Percentiles rank a stretch among this genome's conserved stretches.
phyloP scores from a whole-genome alignment of 2,797 vertebrate species.

The Oreonectes daqikongensis region DNA sequence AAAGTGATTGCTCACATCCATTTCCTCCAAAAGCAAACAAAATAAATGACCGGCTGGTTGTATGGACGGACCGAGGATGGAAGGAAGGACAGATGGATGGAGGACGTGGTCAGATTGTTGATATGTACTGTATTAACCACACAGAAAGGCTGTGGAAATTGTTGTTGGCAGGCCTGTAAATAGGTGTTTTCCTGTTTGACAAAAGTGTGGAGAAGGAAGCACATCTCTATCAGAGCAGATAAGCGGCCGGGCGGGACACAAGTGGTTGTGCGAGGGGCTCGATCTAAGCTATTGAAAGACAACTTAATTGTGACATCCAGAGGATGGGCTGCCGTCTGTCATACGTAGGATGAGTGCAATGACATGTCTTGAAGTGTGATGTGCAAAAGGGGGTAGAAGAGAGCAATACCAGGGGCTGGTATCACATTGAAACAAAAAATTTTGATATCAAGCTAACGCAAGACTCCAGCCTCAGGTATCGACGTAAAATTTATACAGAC shows the following conservation, averaged over 20 bases:
- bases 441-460: neutral
- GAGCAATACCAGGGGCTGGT: neutral
- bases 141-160: slow-evolving; percentile 66
- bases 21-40: slow-evolving; percentile 59
- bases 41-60: slow-evolving; percentile 49
- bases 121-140: slow-evolving; percentile 69
- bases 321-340: slow-evolving; percentile 28
- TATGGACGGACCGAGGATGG: slow-evolving; percentile 33
- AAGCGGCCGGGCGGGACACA: slow-evolving; percentile 15
- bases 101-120: slow-evolving; percentile 66
- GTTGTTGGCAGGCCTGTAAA: slow-evolving; percentile 73
- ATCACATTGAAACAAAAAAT: neutral
- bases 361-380: slow-evolving; percentile 3
- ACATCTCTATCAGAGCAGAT: slow-evolving; percentile 25
- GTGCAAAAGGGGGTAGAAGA: neutral
- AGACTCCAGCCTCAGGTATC: neutral
- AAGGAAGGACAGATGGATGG: slow-evolving; percentile 62
- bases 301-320: slow-evolving; percentile 44
- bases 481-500: neutral
- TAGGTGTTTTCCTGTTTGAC: slow-evolving; percentile 72
- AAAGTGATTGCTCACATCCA: slow-evolving; percentile 66
- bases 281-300: slow-evolving; percentile 36
- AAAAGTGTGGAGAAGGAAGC: slow-evolving; percentile 62
- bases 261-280: slow-evolving; percentile 11
- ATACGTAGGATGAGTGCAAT: slow-evolving; percentile 16